Base-by-base conservation (phyloP, 2,113 vertebrate genomes). In the Muntiacus muntjak region DNA sequence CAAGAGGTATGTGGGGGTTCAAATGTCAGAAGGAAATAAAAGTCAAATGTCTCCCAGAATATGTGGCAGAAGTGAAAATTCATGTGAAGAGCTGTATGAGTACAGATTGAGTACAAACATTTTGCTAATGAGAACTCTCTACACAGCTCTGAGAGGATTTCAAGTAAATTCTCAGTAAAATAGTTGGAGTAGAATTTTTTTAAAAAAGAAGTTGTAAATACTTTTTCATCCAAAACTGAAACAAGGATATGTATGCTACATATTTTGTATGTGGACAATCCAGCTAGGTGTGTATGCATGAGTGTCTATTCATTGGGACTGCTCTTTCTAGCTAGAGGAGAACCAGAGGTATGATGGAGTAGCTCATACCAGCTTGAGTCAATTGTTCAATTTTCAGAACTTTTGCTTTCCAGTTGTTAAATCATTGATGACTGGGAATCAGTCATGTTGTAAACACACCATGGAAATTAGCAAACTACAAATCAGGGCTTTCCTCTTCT, bases 141-240 rank as follows among this genome's bases (percentile, higher is more conserved):
- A 67, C 47, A 50, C 74, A 91, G 90, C 87, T 97, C 76, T 91
- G 33, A 97, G 21, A 97, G 33, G 15, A 60, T 26, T 74, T 97
- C 36, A 91, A 57, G 83, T 91, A 96, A 94, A 93, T 67, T 88
- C 78, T 95, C 28, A 94, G 54, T 12, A 67, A 30, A 60, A 30
- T 36, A 64, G 62, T 25, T 93, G 28, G 45, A 87, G 6, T 43
- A 92, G 58, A 94, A 92, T 71, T 36, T 21, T 25, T 57, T 19
- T 55, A 91, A 93, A 95, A 21, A 45, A 81, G 21, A 89, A 87
- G 9, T 47, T 94, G 19, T 94, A 57, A 79, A 92, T 95, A 89
- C 62, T 19, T 87, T 94, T 91, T 93, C 14, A 87, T 87, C 12
- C 47, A 60, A 88, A 92, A 91, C 33, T 55, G 74, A 97, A 67